Percentiles rank a stretch among this genome's conserved stretches.
These are phyloP conservation scores for Hydrolagus colliei DNA, from an alignment of 2,797 vertebrate genomes.

Conservation along the genomic window DNA sequence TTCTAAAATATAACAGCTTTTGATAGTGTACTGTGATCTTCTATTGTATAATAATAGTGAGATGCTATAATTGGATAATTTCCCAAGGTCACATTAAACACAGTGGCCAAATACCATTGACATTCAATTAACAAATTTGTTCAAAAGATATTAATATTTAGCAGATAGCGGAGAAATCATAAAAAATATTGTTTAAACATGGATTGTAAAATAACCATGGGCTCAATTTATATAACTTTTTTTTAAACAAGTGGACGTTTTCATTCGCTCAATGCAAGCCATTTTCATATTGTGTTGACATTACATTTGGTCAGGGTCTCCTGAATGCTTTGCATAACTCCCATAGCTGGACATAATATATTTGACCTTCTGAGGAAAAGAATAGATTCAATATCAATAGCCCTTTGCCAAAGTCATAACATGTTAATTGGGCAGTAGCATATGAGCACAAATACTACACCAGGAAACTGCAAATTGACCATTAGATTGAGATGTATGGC, in stretches of 20 bases:
- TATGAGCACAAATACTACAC: neutral
- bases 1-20: no score
- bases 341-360: neutral
- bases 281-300: neutral
- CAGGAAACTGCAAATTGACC: neutral
- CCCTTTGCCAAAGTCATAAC: neutral
- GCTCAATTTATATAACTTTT: neutral
- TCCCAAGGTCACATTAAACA: neutral
- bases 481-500: neutral
- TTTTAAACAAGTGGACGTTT: neutral
- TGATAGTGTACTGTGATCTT: no score
- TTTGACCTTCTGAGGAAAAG: neutral
- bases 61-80: slow-evolving; percentile 1
- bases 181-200: neutral
- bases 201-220: neutral
- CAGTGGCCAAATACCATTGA: neutral
- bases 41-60: neutral
- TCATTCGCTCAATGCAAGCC: neutral
- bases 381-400: neutral
- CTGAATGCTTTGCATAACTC: neutral
- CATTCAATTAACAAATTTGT: slow-evolving; percentile 7
- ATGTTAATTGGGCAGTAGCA: neutral
- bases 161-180: neutral
- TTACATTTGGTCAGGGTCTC: neutral
- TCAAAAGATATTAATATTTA: slow-evolving; percentile 20